These are phyloP conservation scores for Andrena dorsata DNA, from an alignment of 2,888 invertebrate genomes.

Conservation along the genomic window DNA sequence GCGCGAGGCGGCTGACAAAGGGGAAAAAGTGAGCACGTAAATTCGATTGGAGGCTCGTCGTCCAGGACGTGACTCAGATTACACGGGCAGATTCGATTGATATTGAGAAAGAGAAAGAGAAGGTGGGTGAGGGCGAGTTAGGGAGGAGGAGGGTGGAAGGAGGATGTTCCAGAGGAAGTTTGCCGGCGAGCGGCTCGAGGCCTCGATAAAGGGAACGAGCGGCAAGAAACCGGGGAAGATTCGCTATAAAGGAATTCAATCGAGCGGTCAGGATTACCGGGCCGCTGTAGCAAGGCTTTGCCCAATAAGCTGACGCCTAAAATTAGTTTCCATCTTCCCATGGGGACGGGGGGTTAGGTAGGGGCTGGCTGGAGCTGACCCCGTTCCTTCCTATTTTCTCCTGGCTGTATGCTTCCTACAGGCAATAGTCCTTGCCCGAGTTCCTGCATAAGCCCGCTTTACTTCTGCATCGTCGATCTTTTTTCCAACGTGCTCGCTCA, in stretches of 20 bases:
- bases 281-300: constrained; percentile 32
- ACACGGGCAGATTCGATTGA: constrained; percentile 17
- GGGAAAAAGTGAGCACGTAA: constrained; percentile 1
- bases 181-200: constrained; percentile 1
- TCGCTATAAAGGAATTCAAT: constrained; percentile 69
- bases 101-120: not conserved
- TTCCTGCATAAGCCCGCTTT: constrained; percentile 21
- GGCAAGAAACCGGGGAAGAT: constrained; percentile 52
- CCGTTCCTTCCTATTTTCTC: not conserved
- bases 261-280: constrained; percentile 63
- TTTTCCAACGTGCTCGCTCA: not conserved
- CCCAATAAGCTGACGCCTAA: constrained; percentile 56
- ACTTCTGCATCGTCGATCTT: constrained; percentile 40
- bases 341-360: too few relatives aligned
- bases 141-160: not conserved
- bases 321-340: constrained; percentile 54
- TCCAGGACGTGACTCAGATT: constrained; percentile 30
- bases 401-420: not conserved
- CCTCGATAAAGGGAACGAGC: constrained; percentile 26
- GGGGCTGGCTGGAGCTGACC: not conserved
- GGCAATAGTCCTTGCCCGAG: constrained; percentile 6
- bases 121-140: not conserved
- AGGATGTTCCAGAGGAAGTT: not conserved
- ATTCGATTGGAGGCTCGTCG: constrained; percentile 36
- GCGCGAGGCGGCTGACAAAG: constrained; percentile 1